Percentiles rank a stretch among this genome's conserved stretches.
phyloP scores from a whole-genome alignment of 2,113 vertebrate genomes.

The Piprites chloris region DNA sequence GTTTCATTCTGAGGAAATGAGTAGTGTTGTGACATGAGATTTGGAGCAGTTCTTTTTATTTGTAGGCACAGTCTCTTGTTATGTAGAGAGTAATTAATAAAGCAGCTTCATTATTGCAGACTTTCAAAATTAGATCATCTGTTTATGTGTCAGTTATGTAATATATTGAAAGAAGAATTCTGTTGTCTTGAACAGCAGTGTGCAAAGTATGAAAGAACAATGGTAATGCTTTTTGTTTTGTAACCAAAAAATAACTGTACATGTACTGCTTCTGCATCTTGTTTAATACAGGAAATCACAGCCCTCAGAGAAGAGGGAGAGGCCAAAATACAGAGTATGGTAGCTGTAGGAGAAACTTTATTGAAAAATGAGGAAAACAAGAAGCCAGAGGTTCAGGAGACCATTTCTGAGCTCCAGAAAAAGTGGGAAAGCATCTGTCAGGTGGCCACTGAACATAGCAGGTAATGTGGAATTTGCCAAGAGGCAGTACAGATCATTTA shows the following conservation, averaged over 20 bases:
- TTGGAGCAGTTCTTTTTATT: background rate
- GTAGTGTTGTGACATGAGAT: background rate
- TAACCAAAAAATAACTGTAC: background rate
- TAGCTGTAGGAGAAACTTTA: constrained; percentile 23
- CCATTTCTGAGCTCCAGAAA: constrained; percentile 54
- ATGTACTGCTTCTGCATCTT: background rate
- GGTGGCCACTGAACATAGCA: constrained; percentile 52
- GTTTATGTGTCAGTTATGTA: background rate
- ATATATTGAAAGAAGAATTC: background rate
- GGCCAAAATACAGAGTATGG: constrained; percentile 59
- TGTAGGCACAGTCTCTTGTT: background rate
- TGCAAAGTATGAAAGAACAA: background rate
- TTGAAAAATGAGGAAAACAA: background rate
- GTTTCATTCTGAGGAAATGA: background rate
- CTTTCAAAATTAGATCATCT: background rate
- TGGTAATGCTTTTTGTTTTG: background rate
- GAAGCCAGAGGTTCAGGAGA: background rate
- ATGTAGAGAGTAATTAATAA: background rate
- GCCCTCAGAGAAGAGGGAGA: constrained; percentile 66
- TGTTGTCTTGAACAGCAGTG: background rate
- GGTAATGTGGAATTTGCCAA: constrained; percentile 48
- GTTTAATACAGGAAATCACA: constrained; percentile 67
- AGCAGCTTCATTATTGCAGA: background rate
- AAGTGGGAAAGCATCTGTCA: constrained; percentile 65
- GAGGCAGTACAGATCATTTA: background rate